These are phyloP conservation scores for Merodon equestris DNA, from an alignment of 2,888 invertebrate species.

Conservation along the genomic window DNA sequence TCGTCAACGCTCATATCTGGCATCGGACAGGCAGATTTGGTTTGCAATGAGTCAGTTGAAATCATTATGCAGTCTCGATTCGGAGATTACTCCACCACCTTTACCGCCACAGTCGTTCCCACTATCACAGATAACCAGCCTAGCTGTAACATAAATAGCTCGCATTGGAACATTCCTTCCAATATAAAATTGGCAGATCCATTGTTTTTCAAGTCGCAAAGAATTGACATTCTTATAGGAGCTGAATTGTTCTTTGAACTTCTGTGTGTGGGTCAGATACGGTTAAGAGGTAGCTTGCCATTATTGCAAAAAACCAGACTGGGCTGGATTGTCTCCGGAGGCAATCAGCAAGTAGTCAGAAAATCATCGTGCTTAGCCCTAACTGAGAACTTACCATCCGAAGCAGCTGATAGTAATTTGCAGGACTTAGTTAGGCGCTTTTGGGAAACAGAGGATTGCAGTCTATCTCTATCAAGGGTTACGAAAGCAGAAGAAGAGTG, in stretches of 20 bases:
- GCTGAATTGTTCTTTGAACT: constrained; percentile 60
- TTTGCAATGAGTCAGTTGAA: constrained; percentile 39
- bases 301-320: constrained; percentile 62
- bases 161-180: constrained; percentile 47
- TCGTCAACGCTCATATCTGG: constrained; percentile 37
- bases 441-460: too few species aligned
- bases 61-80: constrained; percentile 18
- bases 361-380: background rate
- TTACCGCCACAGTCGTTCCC: constrained; percentile 56
- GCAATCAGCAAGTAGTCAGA: background rate
- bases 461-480: too few species aligned
- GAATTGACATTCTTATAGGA: constrained; percentile 60
- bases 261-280: constrained; percentile 58
- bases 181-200: constrained; percentile 63
- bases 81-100: constrained; percentile 3
- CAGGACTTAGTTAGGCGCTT: too few species aligned
- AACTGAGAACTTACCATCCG: too few species aligned
- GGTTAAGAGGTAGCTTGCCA: constrained; percentile 36
- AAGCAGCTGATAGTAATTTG: too few species aligned
- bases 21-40: constrained; percentile 36
- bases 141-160: constrained; percentile 16
- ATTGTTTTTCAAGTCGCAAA: constrained; percentile 36
- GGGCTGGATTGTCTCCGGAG: constrained; percentile 64
- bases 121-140: constrained; percentile 64
- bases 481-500: too few species aligned